Base-by-base conservation (phyloP, 2,113 vertebrate species). In the Elaphurus davidianus region DNA sequence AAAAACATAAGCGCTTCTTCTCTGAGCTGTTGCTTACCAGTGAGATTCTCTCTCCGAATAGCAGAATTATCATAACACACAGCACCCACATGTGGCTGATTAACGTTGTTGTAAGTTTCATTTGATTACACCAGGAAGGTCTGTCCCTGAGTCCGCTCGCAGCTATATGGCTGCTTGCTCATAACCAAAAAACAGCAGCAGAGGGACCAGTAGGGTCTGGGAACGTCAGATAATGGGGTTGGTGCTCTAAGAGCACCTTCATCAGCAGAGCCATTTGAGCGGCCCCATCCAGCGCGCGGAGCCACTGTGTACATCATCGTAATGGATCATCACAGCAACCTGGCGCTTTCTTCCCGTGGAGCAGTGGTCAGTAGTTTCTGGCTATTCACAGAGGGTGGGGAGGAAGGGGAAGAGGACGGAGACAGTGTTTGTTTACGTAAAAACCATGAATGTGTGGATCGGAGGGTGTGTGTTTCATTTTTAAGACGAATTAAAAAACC, bases 31-130 rank as follows among this genome's bases (percentile, higher is more conserved):
- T 74, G 78, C 92, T 96, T 87, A 64, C 92, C 55, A 23, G 45
- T 36, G 84, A 91, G 79, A 79, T 84, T 86, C 90, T 96, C 84
- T 95, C 96, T 97, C 62, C 5, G 4, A 87, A 84, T 30, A 55
- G 79, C 94, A 92, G 89, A 64, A 79, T 81, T 59, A 97, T 83
- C 90, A 64, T 45, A 71, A 90, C 40, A n/a, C 67, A 67, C 17
- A 87, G 90, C 47, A 6, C 78, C 95, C 60, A n/a, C 9, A 62
- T 94, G 95, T 92, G 96, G 91, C 94, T 83, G 96, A 96, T 97
- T 91, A 82, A 84, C 90, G 87, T 97, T 89, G 96, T 71, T 79
- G 55, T 95, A 95, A 95, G 94, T 98, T 97, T 97, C 67, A 90
- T 97, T 98, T 93, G 92, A 96, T 95, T 89, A 97, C 84, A 83